Base-by-base conservation (phyloP, 2,888 invertebrate genomes). In the Acleris sparsana region DNA sequence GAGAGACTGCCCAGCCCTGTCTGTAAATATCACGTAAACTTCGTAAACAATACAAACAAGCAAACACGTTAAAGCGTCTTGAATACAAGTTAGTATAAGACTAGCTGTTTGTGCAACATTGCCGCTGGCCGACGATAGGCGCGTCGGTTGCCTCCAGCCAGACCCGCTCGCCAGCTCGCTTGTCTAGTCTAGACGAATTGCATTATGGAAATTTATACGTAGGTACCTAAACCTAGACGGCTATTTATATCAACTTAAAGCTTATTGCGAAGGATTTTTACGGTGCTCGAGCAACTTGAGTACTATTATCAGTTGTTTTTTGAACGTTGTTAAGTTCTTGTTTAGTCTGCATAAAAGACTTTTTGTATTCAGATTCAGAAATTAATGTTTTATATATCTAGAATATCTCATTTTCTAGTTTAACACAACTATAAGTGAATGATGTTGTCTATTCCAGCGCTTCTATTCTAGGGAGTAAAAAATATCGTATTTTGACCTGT, bases 161-260 rank as follows among this genome's bases (percentile, higher is more conserved):
- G 76, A 79, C 80, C 72, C 76, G 80, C n/a, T n/a, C 46, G 17
- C n/a, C 46, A 82, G 81, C 76, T 74, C 74, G 73, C 80, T 78
- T 78, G 85, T 83, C 86, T 84, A 81, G 89, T 89, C 89, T 91
- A 90, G 90, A 90, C 90, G 89, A 89, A 89, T 90, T 90, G 89
- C 87, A 91, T 90, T 91, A 92, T 90, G 88, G 84, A 84, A 89
- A 90, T 89, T 80, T 74, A 75, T 75, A 76, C 44, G 52, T 68
- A 76, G 33, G 52, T 68, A 62, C 49, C 53, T 79, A 79, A 77
- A 80, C 80, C 80, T 85, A 85, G 82, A 80, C 80, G 73, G 74
- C 79, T 82, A 82, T 83, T 83, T 82, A 80, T 75, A 80, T 76
- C 73, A 78, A 78, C 78, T 72, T 76, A 78, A 75, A 79, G 75